Evolutionary conservation across 2,888 invertebrate species (phyloP), one percentile per base, ranked within the genome.

Genomic region (Xestia xanthographa): DNA sequence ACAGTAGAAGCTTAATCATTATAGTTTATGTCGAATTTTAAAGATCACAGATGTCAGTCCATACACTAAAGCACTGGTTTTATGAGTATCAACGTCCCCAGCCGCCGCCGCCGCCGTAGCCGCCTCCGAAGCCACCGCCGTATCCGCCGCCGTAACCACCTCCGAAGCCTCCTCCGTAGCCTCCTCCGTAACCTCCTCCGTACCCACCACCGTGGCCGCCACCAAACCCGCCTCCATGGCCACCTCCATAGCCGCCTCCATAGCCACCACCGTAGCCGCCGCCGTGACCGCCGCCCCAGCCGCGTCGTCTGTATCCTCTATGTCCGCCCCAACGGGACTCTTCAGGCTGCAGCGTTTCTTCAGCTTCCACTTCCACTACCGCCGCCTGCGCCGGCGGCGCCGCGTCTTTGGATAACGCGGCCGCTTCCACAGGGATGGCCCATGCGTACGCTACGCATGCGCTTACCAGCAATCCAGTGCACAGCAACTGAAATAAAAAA

Each of bases 401-500:
- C 1, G 29, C 72, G 22, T 83, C 80, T 0, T 91, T 91, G 41
- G 91, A 53, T 43, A 90, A 90, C 26, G 89, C 66, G 2, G 60
- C 80, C 14, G 79, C 80, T 6, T 68, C 84, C 22, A 85, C 81
- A 0, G 94, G 93, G 22, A 93, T 67, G 43, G 92, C 92, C 58
- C 89, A 85, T 0, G 91, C 90, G 83, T 91, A 93, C 29, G 93
- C 94, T 80, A 92, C 60, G 84, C 90, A 91, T 26, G 87, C 90
- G 88, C 92, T 93, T 66, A 93, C n/a, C 29, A 95, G 72, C 50
- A 95, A 80, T 66, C 88, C 88, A 20, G 91, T 75, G 78, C 86
- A 90, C 45, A 93, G 65, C 34, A 92, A 72, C 95, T 95, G 90
- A 56, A 78, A 68, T 72, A 50, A 26, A 56, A 3, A 63, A 77